Evolutionary conservation across 1,140 invertebrate genomes (phyloP), one percentile per base, ranked within the genome.

Genomic region (Popillia japonica): DNA sequence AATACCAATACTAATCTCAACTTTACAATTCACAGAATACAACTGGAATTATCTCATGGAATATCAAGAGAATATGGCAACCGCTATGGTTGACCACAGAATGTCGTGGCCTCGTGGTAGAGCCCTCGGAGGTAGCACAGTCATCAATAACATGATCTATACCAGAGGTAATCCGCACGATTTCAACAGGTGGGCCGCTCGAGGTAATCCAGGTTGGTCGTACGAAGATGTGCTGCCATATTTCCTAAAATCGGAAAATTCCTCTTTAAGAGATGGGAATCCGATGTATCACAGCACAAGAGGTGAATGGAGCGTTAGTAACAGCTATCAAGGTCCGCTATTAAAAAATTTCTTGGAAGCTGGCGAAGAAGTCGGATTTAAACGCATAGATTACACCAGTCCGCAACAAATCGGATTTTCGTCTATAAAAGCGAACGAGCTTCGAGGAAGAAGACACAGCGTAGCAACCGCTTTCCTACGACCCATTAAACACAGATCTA

Each of bases 401-500:
- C 94, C 95, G 76, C 92, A 92, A 77, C 95, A 97, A 84, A 92
- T 94, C 9, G 94, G 95, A 0, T 96, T 96, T 80, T 96, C 96
- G 93, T 92, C 95, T 3, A 93, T 92, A 1, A 97, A 96, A 88
- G 96, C 93, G 2, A 93, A 92, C 0, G 88, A 91, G 75, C 85
- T 91, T 8, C 9, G 59, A n/a, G 91, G 91, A 3, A 80, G 84
- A 22, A 81, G 90, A 80, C 86, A 88, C 75, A 89, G 90, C 79
- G 88, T 86, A 59, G 92, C 88, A 10, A 88, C 87, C 78, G 90
- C 90, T 2, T 92, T 92, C 87, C 85, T 89, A 87, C 90, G 83
- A 85, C 90, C 83, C 55, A 88, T 87, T 83, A 87, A 90, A 59
- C 86, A 89, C 40, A 86, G 94, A 74, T 83, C 82, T 75, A 96